Evolutionary conservation across 2,113 vertebrate genomes (phyloP), one percentile per base, ranked within the genome.

Genomic region (Pandion haliaetus): DNA sequence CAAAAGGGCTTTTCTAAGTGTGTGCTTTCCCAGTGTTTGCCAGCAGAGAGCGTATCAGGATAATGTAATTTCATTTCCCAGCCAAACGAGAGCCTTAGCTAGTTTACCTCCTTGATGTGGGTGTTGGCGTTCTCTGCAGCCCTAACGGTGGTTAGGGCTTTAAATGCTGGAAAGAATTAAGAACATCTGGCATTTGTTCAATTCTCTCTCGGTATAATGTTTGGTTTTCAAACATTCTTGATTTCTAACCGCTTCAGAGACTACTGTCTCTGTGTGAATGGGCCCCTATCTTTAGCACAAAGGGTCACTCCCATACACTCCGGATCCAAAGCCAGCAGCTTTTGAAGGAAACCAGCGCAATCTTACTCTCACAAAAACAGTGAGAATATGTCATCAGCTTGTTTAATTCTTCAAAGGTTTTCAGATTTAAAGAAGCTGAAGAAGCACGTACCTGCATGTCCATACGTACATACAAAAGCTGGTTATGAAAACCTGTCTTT

Each of bases 41-140:
- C 97, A 87, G 95, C 81, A 97, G 97, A 76, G 95, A 65, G 96
- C 94, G 94, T 72, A 66, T 67, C 86, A 91, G 73, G 95, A 79
- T 36, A 79, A 77, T 4, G 12, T 7, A 13, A 83, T 17, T 16
- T 52, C 32, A 20, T 32, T n/a, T 34, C 67, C 29, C n/a, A 12
- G 59, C 47, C 57, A 13, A 80, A 61, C 3, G 3, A 49, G 58
- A 79, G 72, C 50, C 45, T 10, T 9, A 0, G 3, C 89, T 52
- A n/a, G 3, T 71, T 52, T 13, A 8, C 31, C 40, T 50, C 42
- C 47, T 47, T 23, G 36, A 2, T 29, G 45, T 19, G 47, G 12
- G 26, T 62, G 45, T 72, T 66, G 61, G 38, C 50, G 14, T 59
- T 32, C 14, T 42, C 72, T 20, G 34, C 67, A 81, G 73, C 93